A percentile compares a stretch with the other conserved stretches of the same genome.
phyloP scores from a whole-genome alignment of 2,888 invertebrate genomes.

The Tupiocoris notatus region DNA sequence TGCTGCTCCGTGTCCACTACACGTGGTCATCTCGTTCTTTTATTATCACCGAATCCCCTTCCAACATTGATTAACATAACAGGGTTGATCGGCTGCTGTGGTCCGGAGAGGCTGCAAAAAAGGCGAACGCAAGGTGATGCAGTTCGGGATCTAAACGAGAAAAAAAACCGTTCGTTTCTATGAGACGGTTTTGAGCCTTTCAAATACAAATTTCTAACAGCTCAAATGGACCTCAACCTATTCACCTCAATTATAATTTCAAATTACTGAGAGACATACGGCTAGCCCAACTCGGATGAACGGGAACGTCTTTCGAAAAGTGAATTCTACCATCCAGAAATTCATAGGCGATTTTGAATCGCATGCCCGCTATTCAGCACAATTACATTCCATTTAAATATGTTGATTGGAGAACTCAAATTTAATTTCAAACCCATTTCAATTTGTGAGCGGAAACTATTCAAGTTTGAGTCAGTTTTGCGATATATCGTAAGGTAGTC shows the following conservation, averaged over 20 bases:
- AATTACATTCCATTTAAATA: too few species aligned
- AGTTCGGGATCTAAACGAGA: background rate
- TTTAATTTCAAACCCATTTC: too few species aligned
- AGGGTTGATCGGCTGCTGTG: constrained; percentile 4
- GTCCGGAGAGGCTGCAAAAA: background rate
- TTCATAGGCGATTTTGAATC: too few species aligned
- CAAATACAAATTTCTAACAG: constrained; percentile 34
- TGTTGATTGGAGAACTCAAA: too few species aligned
- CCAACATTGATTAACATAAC: constrained; percentile 18
- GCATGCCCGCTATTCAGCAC: too few species aligned
- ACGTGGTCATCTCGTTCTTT: constrained; percentile 35
- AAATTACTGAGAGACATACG: constrained; percentile 10
- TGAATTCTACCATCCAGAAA: too few species aligned
- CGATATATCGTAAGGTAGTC: too few species aligned
- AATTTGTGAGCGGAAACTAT: too few species aligned
- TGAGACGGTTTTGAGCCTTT: constrained; percentile 11
- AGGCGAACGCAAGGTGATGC: background rate
- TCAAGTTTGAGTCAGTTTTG: too few species aligned
- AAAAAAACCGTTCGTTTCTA: constrained; percentile 19
- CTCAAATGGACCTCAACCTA: constrained; percentile 29
- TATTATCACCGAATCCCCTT: constrained; percentile 21
- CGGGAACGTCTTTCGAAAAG: too few species aligned
- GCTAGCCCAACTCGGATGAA: background rate
- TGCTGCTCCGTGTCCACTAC: constrained; percentile 28
- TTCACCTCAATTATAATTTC: constrained; percentile 29